Evolutionary conservation across 2,797 vertebrate genomes (phyloP), one percentile per base, ranked within the genome.

Genomic region (Acanthurus lineatus): DNA sequence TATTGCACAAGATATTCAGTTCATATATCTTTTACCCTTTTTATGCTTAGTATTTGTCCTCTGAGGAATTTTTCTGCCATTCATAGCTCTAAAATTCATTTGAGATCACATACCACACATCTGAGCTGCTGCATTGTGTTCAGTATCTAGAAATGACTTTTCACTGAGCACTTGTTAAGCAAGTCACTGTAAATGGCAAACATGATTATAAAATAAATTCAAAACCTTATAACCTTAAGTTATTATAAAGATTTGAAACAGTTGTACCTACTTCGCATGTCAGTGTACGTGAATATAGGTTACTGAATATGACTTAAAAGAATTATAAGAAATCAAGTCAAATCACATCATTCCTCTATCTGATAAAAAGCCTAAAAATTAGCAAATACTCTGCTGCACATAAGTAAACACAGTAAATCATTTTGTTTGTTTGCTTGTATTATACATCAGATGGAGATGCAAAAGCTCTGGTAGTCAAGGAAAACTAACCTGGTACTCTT

Each of bases 121-220:
- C 54, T 62, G 66, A 79, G 70, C 44, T 40, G 61, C 71, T n/a
- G 77, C 61, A 19, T 73, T 70, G 79, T 79, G 77, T 77, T 60
- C 73, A 64, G 49, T 63, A 69, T 79, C 79, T 59, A 66, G 62
- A 79, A 82, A 82, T 56, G 77, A 69, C 86, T 76, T 72, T 45
- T 47, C 28, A 38, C 22, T 58, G 63, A 61, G 63, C 72, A 40
- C 78, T 56, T 68, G 73, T n/a, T 15, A 64, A 81, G 48, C 67
- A 40, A 57, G 42, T 25, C 58, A 17, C 58, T 74, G 73, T 58
- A 65, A 77, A 82, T n/a, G 59, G 64, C 25, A 76, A 76, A 57
- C 32, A 75, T 14, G 63, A 60, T 76, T 61, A 70, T 4, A 32
- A 3, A 32, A 32, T 32, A 32, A 32, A 32, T 32, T 32, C 28